phyloP scores from a whole-genome alignment of 1,140 invertebrate genomes.

The Drosophila takahashii region DNA sequence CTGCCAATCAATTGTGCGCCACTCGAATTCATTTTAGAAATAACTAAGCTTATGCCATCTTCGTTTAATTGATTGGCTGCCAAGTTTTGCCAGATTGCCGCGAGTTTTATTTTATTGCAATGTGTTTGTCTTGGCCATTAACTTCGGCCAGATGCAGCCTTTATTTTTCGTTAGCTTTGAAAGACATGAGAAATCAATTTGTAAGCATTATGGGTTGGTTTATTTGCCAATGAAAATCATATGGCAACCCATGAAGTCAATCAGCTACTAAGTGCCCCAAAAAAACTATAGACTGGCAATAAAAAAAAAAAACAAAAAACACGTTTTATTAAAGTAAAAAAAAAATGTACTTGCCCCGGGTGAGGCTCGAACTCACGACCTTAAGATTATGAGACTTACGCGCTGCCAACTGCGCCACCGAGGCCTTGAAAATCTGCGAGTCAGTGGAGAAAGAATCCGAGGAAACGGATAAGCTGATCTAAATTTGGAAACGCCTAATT shows the following conservation, averaged over 20 bases:
- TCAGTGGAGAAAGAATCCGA: neutral
- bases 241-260: constrained; percentile 16
- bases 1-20: constrained; percentile 57
- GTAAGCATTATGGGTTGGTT: constrained; percentile 56
- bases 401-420: constrained; percentile 97
- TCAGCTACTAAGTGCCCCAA: neutral
- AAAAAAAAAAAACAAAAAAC: neutral
- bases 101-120: constrained; percentile 61
- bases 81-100: constrained; percentile 67
- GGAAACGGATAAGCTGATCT: neutral
- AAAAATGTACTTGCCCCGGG: constrained; percentile 91
- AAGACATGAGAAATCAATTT: constrained; percentile 65
- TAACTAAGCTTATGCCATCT: constrained; percentile 62
- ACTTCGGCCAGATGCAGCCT: constrained; percentile 52
- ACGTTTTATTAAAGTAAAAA: neutral
- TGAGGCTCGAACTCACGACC: constrained; percentile 98
- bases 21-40: constrained; percentile 47
- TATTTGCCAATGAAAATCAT: constrained; percentile 53
- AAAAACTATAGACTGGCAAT: neutral
- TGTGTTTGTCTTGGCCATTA: constrained; percentile 45
- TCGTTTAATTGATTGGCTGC: constrained; percentile 68
- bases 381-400: constrained; percentile 99
- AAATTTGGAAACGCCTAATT: neutral
- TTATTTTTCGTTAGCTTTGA: constrained; percentile 4
- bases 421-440: constrained; percentile 85